These are phyloP conservation scores for Acanthiza pusilla DNA, from an alignment of 2,797 vertebrate genomes.

Conservation along the genomic window DNA sequence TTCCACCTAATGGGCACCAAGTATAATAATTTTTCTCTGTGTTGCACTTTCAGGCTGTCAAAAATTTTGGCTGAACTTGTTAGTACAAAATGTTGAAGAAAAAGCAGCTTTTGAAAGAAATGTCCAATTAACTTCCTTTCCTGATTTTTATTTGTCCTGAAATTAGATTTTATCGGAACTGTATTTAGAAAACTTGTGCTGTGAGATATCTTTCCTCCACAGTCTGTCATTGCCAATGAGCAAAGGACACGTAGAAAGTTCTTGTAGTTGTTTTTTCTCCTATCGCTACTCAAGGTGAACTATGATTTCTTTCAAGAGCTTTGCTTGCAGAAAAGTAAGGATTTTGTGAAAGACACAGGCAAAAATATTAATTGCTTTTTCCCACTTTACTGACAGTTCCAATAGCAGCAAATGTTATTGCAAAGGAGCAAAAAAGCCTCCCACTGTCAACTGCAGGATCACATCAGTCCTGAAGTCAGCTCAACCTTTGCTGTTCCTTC, in stretches of 20 bases:
- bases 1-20: neutral
- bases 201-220: neutral
- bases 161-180: slow-evolving; percentile 5
- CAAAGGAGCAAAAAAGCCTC: slow-evolving; percentile 29
- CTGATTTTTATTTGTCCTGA: slow-evolving; percentile 17
- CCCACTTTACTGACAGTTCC: slow-evolving; percentile 37
- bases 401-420: slow-evolving; percentile 21
- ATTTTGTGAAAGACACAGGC: slow-evolving; percentile 24
- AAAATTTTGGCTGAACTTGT: neutral
- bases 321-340: slow-evolving; percentile 47
- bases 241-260: neutral
- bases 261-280: slow-evolving; percentile 8
- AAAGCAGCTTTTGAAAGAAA: neutral
- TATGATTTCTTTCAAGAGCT: slow-evolving; percentile 45
- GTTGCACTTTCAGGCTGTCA: neutral
- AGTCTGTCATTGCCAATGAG: slow-evolving; percentile 31
- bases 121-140: neutral
- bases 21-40: neutral
- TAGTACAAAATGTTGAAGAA: neutral
- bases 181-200: slow-evolving; percentile 24
- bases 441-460: slow-evolving; percentile 16
- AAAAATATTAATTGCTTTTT: slow-evolving; percentile 66
- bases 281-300: slow-evolving; percentile 48
- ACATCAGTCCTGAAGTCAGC: slow-evolving; percentile 6
- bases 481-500: neutral